phyloP scores from a whole-genome alignment of 2,113 vertebrate species.

The Onychostruthus taczanowskii region DNA sequence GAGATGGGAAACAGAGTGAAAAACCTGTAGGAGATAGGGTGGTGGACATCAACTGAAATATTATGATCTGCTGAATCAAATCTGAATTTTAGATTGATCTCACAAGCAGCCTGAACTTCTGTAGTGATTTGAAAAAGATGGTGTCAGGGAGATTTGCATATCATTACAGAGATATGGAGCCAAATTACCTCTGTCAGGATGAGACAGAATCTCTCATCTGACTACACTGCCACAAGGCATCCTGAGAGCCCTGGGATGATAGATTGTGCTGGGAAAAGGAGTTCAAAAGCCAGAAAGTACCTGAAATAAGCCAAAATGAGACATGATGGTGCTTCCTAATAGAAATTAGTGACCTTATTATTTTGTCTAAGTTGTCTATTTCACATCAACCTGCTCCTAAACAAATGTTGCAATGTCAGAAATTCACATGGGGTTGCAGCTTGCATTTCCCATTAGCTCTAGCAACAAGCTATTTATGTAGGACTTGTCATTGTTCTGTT shows the following conservation, averaged over 20 bases:
- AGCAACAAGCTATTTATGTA: slow-evolving; percentile 22
- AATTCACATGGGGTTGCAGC: background rate
- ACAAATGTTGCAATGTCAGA: background rate
- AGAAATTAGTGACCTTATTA: background rate
- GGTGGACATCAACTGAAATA: slow-evolving; percentile 55
- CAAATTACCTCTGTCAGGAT: slow-evolving; percentile 47
- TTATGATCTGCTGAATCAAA: slow-evolving; percentile 50
- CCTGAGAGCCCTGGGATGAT: background rate
- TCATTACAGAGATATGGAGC: background rate
- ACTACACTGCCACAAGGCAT: background rate
- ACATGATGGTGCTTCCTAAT: background rate
- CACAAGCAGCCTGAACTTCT: slow-evolving; percentile 38
- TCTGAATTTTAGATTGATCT: slow-evolving; percentile 61
- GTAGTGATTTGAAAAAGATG: slow-evolving; percentile 14
- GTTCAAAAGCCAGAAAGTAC: background rate
- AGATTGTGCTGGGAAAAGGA: background rate
- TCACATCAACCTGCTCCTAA: background rate
- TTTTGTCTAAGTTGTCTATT: background rate
- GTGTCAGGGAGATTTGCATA: slow-evolving; percentile 22
- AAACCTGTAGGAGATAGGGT: slow-evolving; percentile 5
- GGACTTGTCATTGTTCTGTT: slow-evolving; percentile 19
- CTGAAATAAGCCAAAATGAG: background rate
- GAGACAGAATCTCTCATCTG: background rate
- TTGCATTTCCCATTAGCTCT: slow-evolving; percentile 6
- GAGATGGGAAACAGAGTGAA: slow-evolving; percentile 8